Evolutionary conservation across 1,140 invertebrate genomes (phyloP).

Genomic region (Lepidurus arcticus): DNA sequence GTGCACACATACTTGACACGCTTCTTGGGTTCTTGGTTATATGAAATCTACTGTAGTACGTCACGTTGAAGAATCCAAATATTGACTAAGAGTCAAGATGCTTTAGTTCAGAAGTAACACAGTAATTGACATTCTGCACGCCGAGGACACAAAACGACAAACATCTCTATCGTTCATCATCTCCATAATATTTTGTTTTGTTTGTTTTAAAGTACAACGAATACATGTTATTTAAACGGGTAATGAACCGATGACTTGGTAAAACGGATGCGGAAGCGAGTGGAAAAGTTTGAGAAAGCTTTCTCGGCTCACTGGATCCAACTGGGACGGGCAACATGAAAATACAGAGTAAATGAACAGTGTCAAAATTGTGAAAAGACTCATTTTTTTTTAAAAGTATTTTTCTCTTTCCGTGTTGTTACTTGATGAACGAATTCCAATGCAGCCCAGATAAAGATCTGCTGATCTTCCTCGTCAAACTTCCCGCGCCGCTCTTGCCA

Average conservation of each 20-base stretch:
- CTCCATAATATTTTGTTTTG: background rate
- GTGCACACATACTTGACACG: constrained; percentile 17
- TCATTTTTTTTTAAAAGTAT: background rate
- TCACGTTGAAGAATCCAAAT: background rate
- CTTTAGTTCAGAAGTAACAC: background rate
- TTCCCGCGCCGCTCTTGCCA: background rate
- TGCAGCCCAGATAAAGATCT: constrained; percentile 4
- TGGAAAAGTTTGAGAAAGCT: background rate
- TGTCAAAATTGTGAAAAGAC: background rate
- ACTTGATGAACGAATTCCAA: constrained; percentile 6
- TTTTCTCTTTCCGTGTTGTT: background rate
- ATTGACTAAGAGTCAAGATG: constrained; percentile 7
- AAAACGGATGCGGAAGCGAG: background rate
- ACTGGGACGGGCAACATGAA: background rate
- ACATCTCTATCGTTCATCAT: too few relatives aligned
- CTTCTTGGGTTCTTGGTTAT: background rate
- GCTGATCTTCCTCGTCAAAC: background rate
- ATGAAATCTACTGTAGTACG: background rate
- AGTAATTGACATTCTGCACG: background rate
- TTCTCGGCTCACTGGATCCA: constrained; percentile 8
- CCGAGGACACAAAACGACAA: too few relatives aligned
- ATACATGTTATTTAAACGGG: background rate
- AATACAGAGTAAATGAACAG: background rate
- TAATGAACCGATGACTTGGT: background rate
- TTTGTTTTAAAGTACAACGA: background rate